Percentiles rank a stretch among this genome's conserved stretches.
These are phyloP conservation scores for Pterostichus madidus DNA, from an alignment of 2,888 invertebrate genomes.

Conservation along the genomic window DNA sequence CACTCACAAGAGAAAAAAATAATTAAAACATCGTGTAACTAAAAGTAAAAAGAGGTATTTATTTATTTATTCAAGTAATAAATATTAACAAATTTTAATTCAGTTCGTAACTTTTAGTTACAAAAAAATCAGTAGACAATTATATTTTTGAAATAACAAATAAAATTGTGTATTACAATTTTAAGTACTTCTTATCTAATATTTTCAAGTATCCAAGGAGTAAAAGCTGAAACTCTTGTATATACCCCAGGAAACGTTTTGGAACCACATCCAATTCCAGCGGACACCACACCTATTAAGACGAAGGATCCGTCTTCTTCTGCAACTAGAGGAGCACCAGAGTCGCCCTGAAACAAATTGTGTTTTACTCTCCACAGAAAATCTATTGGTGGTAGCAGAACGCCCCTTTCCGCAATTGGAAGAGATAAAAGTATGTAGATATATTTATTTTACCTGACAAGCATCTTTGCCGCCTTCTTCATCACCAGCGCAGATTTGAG, in stretches of 20 bases:
- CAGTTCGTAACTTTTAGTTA: conserved; percentile 3
- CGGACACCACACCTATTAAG: conserved; percentile 50
- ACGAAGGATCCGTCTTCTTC: conserved; percentile 56
- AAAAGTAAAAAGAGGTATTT: too few species aligned
- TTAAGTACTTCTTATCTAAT: conserved; percentile 21
- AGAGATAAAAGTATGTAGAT: neutral
- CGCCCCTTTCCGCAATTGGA: too few species aligned
- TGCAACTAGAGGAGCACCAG: conserved; percentile 52
- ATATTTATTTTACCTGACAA: conserved; percentile 68
- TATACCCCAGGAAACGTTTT: conserved; percentile 58
- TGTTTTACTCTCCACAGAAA: too few species aligned
- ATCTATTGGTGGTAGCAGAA: too few species aligned
- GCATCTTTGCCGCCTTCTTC: conserved; percentile 70
- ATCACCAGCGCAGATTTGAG: conserved; percentile 69
- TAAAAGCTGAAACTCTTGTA: conserved; percentile 55
- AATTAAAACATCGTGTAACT: too few species aligned
- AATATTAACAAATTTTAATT: neutral
- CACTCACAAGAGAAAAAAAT: too few species aligned
- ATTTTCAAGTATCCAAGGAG: conserved; percentile 60
- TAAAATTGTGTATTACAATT: neutral
- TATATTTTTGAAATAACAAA: too few species aligned
- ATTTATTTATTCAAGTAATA: neutral
- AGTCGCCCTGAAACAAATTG: conserved; percentile 51
- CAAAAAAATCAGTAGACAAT: neutral
- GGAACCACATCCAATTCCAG: conserved; percentile 63